Evolutionary conservation across 1,140 invertebrate species (phyloP), one percentile per base, ranked within the genome.

Genomic region (Drosophila pseudoananassae): DNA sequence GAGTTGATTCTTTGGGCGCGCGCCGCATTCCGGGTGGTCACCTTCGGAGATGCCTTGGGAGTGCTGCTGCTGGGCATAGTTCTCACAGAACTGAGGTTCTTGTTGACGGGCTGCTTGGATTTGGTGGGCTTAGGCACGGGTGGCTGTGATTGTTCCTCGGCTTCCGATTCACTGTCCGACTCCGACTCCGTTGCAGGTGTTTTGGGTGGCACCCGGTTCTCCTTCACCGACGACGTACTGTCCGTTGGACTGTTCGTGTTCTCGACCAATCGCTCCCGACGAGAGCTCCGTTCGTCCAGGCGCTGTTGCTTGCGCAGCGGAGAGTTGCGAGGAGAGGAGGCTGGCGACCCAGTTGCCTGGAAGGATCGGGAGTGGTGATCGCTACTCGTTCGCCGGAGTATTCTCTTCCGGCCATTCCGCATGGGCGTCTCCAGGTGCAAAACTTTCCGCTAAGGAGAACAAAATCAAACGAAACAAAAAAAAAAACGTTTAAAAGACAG

Each of bases 391-490:
- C 38, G 53, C 29, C 65, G 65, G 4, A 84, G 60, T 8, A 87
- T 33, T 4, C 87, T 59, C 23, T 90, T 90, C 4, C 78, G 72
- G 2, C 87, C 87, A 51, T 90, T 90, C 7, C 87, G 68, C 20
- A 90, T 4, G 3, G 87, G 87, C 7, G 87, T 82, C 9, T 85
- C 80, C 31, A 85, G 59, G 14, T 66, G 68, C 38, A 81, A 36
- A 12, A 90, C 76, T 10, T 73, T 88, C 15, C 57, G 72, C 71
- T 90, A 14, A 49, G 36, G 52, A 56, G 27, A 76, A 20, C 63
- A 25, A 54, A 59, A 69, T 43, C 23, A 65, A 31, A 33, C 20
- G 49, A 52, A 57, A 65, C 38, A 71, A 51, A 51, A 53, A 46
- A 47, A 17, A 27, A 27, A 6, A 17, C 49, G 60, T 52, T 10